These are phyloP conservation scores for Argyrosomus japonicus DNA, from an alignment of 2,113 vertebrate species.

Conservation along the genomic window DNA sequence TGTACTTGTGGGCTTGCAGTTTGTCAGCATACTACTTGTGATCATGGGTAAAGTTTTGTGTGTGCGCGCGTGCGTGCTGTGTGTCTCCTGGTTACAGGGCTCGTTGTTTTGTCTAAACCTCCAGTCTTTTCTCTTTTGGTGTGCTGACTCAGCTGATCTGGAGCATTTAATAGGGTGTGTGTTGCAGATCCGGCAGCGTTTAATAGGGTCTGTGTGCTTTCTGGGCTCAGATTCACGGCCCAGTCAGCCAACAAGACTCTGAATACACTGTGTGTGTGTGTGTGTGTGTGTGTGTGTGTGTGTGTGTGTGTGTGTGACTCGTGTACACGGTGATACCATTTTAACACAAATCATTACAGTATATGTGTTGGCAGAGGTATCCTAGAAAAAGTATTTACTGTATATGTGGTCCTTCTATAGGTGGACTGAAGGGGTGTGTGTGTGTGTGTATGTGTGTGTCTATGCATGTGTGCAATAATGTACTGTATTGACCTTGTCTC, in stretches of 20 bases:
- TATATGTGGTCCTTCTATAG: conserved; percentile 51
- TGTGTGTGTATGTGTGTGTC: background rate
- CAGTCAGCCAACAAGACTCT: conserved; percentile 61
- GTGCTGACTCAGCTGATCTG: conserved; percentile 78
- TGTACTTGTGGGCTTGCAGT: conserved; percentile 3
- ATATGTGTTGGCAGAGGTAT: conserved; percentile 46
- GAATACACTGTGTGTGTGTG: conserved; percentile 15
- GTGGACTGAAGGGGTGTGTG: conserved; percentile 6
- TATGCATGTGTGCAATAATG: conserved; percentile 47
- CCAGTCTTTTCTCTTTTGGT: conserved; percentile 30
- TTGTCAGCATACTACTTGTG: background rate
- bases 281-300: conserved; percentile 26
- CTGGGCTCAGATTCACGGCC: conserved; percentile 63
- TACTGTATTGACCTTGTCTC: conserved; percentile 76
- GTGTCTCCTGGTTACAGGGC: conserved; percentile 39
- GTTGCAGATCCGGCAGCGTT: conserved; percentile 67
- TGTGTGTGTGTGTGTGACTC: background rate
- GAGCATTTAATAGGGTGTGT: conserved; percentile 69
- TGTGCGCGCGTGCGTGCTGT: background rate
- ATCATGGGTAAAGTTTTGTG: conserved; percentile 9
- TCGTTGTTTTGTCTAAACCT: conserved; percentile 45
- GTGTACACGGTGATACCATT: conserved; percentile 15
- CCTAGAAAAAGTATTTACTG: conserved; percentile 37
- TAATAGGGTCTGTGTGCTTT: conserved; percentile 74
- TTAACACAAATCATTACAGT: conserved; percentile 41